Evolutionary conservation across 2,113 vertebrate species (phyloP).

Genomic region (Taxidea taxus): DNA sequence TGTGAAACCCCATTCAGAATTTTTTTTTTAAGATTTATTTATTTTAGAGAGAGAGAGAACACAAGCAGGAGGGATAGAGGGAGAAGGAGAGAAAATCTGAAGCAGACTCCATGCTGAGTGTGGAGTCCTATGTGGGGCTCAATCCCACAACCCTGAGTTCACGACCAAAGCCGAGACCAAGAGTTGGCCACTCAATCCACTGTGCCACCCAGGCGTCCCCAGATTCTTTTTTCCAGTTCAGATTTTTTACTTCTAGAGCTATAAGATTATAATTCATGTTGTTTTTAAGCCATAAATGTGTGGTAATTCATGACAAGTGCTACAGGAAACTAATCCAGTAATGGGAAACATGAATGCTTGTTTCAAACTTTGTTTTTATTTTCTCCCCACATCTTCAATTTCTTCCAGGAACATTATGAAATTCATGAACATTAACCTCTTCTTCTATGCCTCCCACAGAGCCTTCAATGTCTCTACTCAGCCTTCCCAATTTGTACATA

Average conservation of each 20-base stretch:
- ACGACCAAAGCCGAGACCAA: neutral
- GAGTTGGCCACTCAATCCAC: neutral
- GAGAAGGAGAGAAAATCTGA: neutral
- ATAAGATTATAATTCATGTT: neutral
- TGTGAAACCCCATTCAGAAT: neutral
- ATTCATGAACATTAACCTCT: neutral
- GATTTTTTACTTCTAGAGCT: neutral
- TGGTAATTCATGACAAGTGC: neutral
- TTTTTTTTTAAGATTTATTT: neutral
- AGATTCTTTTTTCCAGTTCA: neutral
- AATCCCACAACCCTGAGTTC: neutral
- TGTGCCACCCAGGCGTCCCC: neutral
- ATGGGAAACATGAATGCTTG: neutral
- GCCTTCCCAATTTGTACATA: neutral
- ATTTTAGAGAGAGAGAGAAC: neutral
- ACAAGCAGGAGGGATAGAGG: neutral
- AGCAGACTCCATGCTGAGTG: neutral
- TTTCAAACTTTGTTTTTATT: neutral
- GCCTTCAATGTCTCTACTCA: neutral
- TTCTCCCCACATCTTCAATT: neutral
- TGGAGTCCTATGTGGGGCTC: neutral
- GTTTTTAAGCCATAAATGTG: neutral
- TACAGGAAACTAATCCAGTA: neutral
- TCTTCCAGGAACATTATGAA: neutral
- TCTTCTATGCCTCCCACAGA: neutral